Evolutionary conservation across 2,113 vertebrate species (phyloP).

Genomic region (Cololabis saira): DNA sequence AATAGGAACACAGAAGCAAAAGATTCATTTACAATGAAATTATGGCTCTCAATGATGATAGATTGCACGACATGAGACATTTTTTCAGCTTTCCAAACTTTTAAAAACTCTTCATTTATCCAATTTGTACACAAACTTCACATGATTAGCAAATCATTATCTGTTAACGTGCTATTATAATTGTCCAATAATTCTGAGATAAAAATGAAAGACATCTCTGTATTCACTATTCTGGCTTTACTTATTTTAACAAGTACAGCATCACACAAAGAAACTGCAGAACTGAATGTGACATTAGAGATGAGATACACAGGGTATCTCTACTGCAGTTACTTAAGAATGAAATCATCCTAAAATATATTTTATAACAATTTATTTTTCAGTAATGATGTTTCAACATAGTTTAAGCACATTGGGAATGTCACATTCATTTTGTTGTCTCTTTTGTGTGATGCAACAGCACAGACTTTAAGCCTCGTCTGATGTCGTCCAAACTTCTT

Average conservation of each 20-base stretch:
- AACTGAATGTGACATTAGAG: constrained; percentile 7
- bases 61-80: constrained; percentile 1
- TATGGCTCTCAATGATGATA: neutral
- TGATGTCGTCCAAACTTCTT: neutral
- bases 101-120: neutral
- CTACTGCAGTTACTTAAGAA: no score
- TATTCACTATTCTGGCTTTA: neutral
- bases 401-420: no score
- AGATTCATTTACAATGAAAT: neutral
- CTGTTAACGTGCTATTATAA: neutral
- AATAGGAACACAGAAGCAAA: constrained; percentile 12
- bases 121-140: no score
- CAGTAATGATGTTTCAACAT: no score
- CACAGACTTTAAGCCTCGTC: neutral
- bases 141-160: neutral
- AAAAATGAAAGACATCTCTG: neutral
- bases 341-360: no score
- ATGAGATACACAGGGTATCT: neutral
- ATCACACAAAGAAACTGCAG: constrained; percentile 1
- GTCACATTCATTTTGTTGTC: no score
- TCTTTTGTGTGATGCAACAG: no score
- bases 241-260: constrained; percentile 28
- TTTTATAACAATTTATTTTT: no score
- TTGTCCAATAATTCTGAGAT: neutral
- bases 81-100: neutral